These are phyloP conservation scores for Zophobas morio DNA, from an alignment of 1,140 invertebrate species.

Conservation along the genomic window DNA sequence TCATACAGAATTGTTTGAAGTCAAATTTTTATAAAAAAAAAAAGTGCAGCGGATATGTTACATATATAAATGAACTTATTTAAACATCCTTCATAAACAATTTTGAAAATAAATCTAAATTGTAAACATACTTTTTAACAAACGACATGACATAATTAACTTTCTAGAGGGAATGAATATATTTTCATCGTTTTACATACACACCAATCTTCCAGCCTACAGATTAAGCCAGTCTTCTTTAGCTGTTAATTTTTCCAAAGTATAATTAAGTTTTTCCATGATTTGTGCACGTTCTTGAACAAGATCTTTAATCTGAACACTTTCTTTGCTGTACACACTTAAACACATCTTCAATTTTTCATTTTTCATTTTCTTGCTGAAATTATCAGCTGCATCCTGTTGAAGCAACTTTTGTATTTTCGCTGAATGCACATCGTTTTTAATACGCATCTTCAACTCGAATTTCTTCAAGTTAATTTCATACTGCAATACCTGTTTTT, in stretches of 20 bases:
- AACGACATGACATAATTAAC: too few relatives aligned
- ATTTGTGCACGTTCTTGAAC: conserved; percentile 53
- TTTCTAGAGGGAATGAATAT: too few relatives aligned
- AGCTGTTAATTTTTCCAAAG: conserved; percentile 49
- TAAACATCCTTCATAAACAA: too few relatives aligned
- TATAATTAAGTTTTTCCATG: conserved; percentile 50
- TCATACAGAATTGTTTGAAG: too few relatives aligned
- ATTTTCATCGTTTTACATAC: too few relatives aligned
- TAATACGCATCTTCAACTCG: conserved; percentile 59
- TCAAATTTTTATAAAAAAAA: too few relatives aligned
- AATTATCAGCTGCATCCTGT: conserved; percentile 38
- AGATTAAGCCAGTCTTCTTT: neutral
- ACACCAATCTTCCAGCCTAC: neutral
- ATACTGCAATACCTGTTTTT: conserved; percentile 75
- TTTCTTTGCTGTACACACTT: conserved; percentile 53
- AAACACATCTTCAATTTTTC: conserved; percentile 55
- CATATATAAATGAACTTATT: too few relatives aligned
- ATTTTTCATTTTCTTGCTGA: conserved; percentile 40
- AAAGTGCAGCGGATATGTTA: too few relatives aligned
- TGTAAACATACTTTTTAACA: too few relatives aligned
- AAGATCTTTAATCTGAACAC: conserved; percentile 51
- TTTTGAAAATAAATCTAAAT: too few relatives aligned
- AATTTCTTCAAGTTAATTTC: conserved; percentile 62
- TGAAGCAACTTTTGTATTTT: conserved; percentile 50
- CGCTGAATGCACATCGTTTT: conserved; percentile 60